Conservation (phyloP, 1,140 invertebrate species). For the Papilio polytes region DNA sequence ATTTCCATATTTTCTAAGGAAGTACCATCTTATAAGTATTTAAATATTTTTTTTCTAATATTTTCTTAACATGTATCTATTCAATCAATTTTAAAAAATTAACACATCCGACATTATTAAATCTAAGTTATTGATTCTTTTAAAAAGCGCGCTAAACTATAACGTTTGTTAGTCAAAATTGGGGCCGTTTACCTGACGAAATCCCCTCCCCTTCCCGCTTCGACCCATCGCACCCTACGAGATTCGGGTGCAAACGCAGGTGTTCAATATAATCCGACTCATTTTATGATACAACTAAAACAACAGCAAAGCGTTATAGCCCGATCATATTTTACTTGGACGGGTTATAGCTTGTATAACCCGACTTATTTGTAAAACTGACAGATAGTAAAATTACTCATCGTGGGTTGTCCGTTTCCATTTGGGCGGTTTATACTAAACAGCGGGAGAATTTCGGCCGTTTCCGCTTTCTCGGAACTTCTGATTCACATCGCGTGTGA, state of each 20-base stretch:
- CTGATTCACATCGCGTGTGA: slow-evolving; percentile 38
- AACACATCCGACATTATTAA: no score
- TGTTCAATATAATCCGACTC: slow-evolving; percentile 36
- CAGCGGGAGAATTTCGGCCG: slow-evolving; percentile 34
- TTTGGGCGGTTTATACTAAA: slow-evolving; percentile 11
- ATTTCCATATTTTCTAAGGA: background rate
- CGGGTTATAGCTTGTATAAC: slow-evolving; percentile 11
- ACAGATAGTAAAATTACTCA: background rate
- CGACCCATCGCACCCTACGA: slow-evolving; percentile 31
- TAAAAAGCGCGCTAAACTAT: slow-evolving; percentile 16
- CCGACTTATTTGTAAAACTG: background rate
- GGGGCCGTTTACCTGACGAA: slow-evolving; percentile 35
- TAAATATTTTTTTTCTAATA: no score
- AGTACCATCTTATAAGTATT: background rate
- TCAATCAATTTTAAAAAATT: no score
- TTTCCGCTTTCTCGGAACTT: slow-evolving; percentile 40
- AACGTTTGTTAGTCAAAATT: slow-evolving; percentile 5
- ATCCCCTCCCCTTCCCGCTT: background rate
- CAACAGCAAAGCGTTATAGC: background rate
- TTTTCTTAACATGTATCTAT: no score
- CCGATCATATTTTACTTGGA: background rate
- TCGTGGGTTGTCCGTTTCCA: background rate
- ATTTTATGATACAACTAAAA: background rate
- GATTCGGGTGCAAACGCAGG: slow-evolving; percentile 38
- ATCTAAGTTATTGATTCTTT: background rate